Conservation (phyloP, 2,113 vertebrate species). For the Pteropus alecto region DNA sequence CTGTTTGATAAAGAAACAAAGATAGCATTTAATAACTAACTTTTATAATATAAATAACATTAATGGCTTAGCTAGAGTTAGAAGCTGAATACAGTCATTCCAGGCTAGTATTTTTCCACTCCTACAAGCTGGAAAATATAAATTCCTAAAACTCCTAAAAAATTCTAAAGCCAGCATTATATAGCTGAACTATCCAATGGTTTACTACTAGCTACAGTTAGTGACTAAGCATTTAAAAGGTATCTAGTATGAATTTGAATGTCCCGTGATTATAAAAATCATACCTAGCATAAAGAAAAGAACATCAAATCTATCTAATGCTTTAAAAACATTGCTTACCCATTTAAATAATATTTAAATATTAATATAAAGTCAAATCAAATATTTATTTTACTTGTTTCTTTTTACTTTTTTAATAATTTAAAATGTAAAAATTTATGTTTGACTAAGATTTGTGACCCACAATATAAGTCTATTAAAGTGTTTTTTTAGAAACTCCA, state of each 20-base stretch:
- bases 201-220: background rate
- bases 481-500: background rate
- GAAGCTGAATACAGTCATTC: background rate
- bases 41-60: background rate
- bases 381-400: background rate
- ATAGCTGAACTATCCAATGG: background rate
- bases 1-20: background rate
- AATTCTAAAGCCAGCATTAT: background rate
- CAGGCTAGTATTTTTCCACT: background rate
- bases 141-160: background rate
- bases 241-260: background rate
- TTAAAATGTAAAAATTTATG: background rate
- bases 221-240: background rate
- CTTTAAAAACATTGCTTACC: background rate
- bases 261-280: background rate
- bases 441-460: background rate
- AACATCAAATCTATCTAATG: background rate
- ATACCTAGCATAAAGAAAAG: background rate
- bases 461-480: background rate
- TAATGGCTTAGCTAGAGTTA: background rate
- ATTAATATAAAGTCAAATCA: background rate
- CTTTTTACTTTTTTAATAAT: background rate
- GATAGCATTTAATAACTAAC: background rate
- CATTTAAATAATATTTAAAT: background rate
- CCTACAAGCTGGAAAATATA: background rate